A percentile compares a stretch with the other conserved stretches of the same genome.
These are phyloP conservation scores for Agonopterix subpropinquella DNA, from an alignment of 2,888 invertebrate species.

Conservation along the genomic window DNA sequence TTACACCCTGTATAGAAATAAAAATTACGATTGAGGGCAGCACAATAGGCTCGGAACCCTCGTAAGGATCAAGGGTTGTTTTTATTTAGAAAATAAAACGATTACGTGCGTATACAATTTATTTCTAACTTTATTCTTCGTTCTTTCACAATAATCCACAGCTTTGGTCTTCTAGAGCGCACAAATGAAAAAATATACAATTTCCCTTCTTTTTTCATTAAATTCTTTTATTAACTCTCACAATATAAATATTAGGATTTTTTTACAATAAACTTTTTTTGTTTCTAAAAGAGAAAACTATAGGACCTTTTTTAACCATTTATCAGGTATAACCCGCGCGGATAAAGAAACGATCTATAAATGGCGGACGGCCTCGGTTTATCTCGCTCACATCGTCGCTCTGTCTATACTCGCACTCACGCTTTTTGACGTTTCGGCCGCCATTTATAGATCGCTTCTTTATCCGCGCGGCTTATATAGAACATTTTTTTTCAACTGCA, in stretches of 20 bases:
- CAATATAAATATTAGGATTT: background rate
- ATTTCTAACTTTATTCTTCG: conserved; percentile 31
- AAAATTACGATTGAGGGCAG: too few species aligned
- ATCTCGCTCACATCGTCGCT: too few species aligned
- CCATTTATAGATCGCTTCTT: too few species aligned
- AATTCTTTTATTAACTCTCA: background rate
- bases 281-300: background rate
- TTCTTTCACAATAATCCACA: conserved; percentile 52
- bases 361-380: too few species aligned
- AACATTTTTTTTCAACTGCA: too few species aligned
- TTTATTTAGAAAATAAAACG: background rate
- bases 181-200: conserved; percentile 8
- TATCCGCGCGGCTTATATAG: too few species aligned
- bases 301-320: background rate
- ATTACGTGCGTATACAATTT: background rate
- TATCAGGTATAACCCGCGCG: too few species aligned
- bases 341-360: too few species aligned
- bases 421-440: too few species aligned
- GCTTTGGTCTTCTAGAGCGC: conserved; percentile 60
- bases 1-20: too few species aligned
- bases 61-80: background rate
- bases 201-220: conserved; percentile 12
- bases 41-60: too few species aligned
- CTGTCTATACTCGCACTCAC: too few species aligned
- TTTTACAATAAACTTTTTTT: background rate